A percentile compares a stretch with the other conserved stretches of the same genome.
Conservation (phyloP, 2,797 vertebrate species). For the Cuculus canorus region DNA sequence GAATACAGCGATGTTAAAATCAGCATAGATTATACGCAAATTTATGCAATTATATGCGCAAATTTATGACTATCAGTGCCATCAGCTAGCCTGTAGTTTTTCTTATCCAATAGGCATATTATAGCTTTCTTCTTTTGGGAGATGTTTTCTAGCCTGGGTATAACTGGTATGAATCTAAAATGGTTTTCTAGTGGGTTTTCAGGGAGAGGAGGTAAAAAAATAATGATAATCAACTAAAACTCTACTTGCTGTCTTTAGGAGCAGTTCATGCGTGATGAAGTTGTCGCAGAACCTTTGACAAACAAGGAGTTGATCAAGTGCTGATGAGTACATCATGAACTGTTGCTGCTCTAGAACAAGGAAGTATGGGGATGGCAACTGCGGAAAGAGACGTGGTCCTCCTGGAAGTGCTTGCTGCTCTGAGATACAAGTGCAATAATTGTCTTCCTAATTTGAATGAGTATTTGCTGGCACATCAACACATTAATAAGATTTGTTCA, state of each 20-base stretch:
- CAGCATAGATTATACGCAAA: too few relatives aligned
- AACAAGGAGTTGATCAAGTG: constrained; percentile 81
- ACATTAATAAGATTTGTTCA: background rate
- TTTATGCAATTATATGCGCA: too few relatives aligned
- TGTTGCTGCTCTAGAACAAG: background rate
- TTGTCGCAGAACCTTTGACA: constrained; percentile 72
- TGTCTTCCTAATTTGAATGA: background rate
- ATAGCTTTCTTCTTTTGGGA: fast-evolving
- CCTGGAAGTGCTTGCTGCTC: background rate
- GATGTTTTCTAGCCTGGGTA: too few relatives aligned
- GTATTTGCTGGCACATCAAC: background rate
- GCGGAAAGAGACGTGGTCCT: background rate
- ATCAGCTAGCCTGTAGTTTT: too few relatives aligned
- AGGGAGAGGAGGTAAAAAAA: background rate
- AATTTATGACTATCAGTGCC: fast-evolving
- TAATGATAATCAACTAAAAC: background rate
- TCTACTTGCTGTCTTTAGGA: constrained; percentile 71
- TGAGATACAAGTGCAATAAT: background rate
- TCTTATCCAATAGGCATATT: fast-evolving
- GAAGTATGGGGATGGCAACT: background rate
- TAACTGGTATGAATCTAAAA: too few relatives aligned
- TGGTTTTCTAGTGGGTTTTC: background rate
- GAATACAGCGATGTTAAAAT: too few relatives aligned
- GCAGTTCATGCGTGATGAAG: constrained; percentile 82
- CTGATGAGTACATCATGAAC: constrained; percentile 56